Conservation (phyloP, 2,797 vertebrate species). For the Betta splendens region DNA sequence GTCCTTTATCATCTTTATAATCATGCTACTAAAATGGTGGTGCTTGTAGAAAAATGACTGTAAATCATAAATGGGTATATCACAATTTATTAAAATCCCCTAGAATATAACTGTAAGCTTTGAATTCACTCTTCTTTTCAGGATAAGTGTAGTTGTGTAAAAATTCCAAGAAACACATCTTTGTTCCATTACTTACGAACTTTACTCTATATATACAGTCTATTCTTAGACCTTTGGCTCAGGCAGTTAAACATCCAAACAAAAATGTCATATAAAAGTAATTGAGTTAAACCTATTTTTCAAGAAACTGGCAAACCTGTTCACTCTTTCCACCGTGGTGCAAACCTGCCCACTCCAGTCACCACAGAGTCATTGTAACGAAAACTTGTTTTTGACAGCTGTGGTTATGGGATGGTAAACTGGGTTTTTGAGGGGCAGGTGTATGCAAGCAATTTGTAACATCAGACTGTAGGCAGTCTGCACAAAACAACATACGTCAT, state of each 20-base stretch:
- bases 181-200: no score
- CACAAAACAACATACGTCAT: conserved; percentile 45
- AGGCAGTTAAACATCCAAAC: no score
- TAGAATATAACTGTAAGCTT: no score
- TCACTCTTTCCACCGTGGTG: neutral
- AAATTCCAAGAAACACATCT: no score
- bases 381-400: conserved; percentile 20
- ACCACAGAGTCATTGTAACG: neutral
- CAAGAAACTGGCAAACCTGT: neutral
- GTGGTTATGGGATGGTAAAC: conserved; percentile 3
- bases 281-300: neutral
- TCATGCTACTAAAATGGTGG: no score
- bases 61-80: no score
- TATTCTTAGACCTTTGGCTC: neutral
- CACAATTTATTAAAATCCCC: no score
- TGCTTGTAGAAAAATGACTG: no score
- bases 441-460: conserved; percentile 28
- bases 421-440: conserved; percentile 36
- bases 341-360: neutral
- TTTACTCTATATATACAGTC: neutral
- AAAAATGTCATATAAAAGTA: neutral
- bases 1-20: no score
- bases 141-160: no score
- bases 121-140: no score
- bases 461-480: conserved; percentile 19